Percentiles rank a stretch among this genome's conserved stretches.
These are phyloP conservation scores for Plagiodera versicolora DNA, from an alignment of 2,888 invertebrate species.

Conservation along the genomic window DNA sequence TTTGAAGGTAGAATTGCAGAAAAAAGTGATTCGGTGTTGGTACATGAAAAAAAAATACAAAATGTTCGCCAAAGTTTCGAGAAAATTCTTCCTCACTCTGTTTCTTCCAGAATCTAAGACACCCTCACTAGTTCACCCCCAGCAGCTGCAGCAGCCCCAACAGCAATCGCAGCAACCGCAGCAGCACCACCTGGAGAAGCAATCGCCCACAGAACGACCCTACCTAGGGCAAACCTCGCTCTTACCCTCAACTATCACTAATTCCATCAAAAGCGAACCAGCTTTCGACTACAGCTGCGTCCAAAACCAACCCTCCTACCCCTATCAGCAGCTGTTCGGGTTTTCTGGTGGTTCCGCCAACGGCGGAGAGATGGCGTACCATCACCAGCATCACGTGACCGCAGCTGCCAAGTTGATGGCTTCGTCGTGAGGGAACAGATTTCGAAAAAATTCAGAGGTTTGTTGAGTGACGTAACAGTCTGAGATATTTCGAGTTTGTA, in stretches of 20 bases:
- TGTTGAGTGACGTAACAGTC: no score
- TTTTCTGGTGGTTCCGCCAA: conserved; percentile 44
- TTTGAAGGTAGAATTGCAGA: no score
- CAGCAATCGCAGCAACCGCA: conserved; percentile 29
- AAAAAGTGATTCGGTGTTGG: no score
- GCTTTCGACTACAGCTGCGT: conserved; percentile 54
- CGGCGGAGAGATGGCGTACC: conserved; percentile 69
- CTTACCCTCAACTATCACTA: conserved; percentile 53
- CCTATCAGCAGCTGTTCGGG: conserved; percentile 62
- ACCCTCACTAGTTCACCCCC: conserved; percentile 27
- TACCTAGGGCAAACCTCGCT: conserved; percentile 64
- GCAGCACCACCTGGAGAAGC: conserved; percentile 37
- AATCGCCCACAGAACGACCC: conserved; percentile 48
- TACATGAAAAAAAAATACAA: no score
- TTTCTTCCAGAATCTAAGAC: conserved; percentile 46
- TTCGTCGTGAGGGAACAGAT: conserved; percentile 63
- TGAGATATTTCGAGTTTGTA: no score
- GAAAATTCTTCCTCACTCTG: no score
- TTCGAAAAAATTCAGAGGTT: no score
- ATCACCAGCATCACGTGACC: conserved; percentile 84
- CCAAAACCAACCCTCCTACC: conserved; percentile 51
- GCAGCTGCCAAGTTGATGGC: conserved; percentile 84
- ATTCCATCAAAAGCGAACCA: conserved; percentile 54
- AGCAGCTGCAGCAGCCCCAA: conserved; percentile 32
- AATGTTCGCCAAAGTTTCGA: no score